Percentiles rank a stretch among this genome's conserved stretches.
These are phyloP conservation scores for Ramphastos sulfuratus DNA, from an alignment of 2,113 vertebrate species.

Conservation along the genomic window DNA sequence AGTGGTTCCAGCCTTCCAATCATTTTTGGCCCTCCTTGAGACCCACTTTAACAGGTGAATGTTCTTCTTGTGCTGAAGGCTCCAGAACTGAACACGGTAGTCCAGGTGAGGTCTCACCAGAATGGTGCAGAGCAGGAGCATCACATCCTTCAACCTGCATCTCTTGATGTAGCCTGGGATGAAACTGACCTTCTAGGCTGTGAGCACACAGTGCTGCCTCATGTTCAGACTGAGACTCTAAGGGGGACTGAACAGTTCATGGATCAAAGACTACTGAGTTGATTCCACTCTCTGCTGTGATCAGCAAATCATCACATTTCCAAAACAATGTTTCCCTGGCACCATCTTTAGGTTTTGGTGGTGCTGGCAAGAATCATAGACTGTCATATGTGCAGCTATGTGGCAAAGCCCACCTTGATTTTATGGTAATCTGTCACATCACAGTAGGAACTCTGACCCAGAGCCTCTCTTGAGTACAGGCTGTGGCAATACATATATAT, in stretches of 20 bases:
- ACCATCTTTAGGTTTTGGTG: background rate
- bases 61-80: too few relatives aligned
- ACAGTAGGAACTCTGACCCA: background rate
- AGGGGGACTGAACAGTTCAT: background rate
- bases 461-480: background rate
- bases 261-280: constrained; percentile 27
- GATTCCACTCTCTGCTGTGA: background rate
- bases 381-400: background rate
- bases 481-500: background rate
- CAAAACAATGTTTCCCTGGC: constrained; percentile 1
- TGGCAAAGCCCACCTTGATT: background rate
- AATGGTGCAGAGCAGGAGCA: too few relatives aligned
- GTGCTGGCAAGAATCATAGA: background rate
- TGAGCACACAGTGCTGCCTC: too few relatives aligned
- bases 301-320: background rate
- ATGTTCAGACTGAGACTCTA: background rate
- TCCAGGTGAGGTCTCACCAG: too few relatives aligned
- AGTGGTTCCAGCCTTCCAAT: too few relatives aligned
- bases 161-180: too few relatives aligned
- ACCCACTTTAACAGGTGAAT: too few relatives aligned
- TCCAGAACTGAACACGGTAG: too few relatives aligned
- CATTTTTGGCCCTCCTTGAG: too few relatives aligned
- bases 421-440: background rate
- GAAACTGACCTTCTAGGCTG: too few relatives aligned
- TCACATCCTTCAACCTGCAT: too few relatives aligned